Base-by-base conservation (phyloP, 2,797 vertebrate species). In the Onychomys torridus region DNA sequence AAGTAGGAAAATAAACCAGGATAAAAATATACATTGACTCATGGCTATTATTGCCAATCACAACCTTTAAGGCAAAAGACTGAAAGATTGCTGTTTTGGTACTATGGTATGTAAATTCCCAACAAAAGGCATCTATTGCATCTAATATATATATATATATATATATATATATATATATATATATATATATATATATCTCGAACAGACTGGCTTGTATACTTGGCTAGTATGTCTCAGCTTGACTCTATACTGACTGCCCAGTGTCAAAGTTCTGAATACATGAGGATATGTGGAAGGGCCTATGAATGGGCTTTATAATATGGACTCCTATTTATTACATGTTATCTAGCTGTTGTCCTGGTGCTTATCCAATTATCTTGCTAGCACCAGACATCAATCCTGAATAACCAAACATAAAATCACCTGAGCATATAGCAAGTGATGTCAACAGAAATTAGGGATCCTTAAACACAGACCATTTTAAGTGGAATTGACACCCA, bases 151-250 rank as follows among this genome's bases (percentile, higher is more conserved):
- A n/a, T n/a, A n/a, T n/a, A n/a, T n/a, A n/a, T n/a, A n/a, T n/a
- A n/a, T n/a, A n/a, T n/a, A n/a, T n/a, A n/a, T n/a, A n/a, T n/a
- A n/a, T n/a, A n/a, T n/a, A n/a, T n/a, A n/a, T n/a, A n/a, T n/a
- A n/a, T n/a, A n/a, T n/a, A n/a, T n/a, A n/a, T n/a, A n/a, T 0
- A 25, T 21, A 27, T 25, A 7, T 67, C 27, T n/a, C 5, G 7
- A 52, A n/a, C 19, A 67, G 19, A 65, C 1, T 34, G 19, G 32
- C 14, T 79, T 40, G 37, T 43, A 43, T 32, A 79, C 32, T 55
- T 55, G 49, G 29, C 43, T 46, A n/a, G 61, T 67, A 4, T 49
- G 34, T 49, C 17, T 34, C 32, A 69, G 59, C 82, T 12, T n/a
- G 21, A 65, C 21, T 85, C 29, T 46, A 10, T 17, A 85, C 46